Evolutionary conservation across 2,888 invertebrate species (phyloP).

Genomic region (Dendrolimus houi): DNA sequence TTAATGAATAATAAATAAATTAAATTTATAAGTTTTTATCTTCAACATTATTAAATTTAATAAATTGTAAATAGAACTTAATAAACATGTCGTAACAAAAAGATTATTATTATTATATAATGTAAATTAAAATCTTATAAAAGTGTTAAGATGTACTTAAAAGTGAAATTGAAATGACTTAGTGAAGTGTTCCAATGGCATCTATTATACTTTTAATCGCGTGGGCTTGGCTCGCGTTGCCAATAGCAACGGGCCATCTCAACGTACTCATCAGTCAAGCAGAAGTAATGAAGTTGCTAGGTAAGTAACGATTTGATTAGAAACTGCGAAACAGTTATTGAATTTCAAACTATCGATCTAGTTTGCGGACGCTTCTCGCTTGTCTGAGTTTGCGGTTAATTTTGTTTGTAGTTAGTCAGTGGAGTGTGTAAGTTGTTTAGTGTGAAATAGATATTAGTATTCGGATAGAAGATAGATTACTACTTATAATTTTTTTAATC

Average conservation of each 20-base stretch:
- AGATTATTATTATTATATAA: too few relatives aligned
- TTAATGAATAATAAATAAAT: too few relatives aligned
- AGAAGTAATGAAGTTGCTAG: conserved; percentile 87
- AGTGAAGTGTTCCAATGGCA: conserved; percentile 54
- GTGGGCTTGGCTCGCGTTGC: conserved; percentile 65
- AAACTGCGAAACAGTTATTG: conserved; percentile 19
- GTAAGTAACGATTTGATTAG: conserved; percentile 70
- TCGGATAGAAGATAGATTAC: too few relatives aligned
- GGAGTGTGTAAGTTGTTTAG: conserved; percentile 6
- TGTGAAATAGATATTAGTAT: conserved; percentile 2
- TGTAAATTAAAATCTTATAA: too few relatives aligned
- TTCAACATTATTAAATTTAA: too few relatives aligned
- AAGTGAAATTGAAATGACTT: conserved; percentile 54
- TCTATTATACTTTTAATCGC: conserved; percentile 52
- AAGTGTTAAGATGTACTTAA: conserved; percentile 40
- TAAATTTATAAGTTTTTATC: too few relatives aligned
- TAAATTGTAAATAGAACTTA: too few relatives aligned
- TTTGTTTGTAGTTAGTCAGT: neutral
- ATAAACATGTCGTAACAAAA: too few relatives aligned
- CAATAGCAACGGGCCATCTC: conserved; percentile 81
- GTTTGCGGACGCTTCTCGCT: neutral
- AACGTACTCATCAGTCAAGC: conserved; percentile 88
- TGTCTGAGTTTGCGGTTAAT: neutral
- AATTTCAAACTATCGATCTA: conserved; percentile 19
- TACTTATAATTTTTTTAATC: too few relatives aligned